A percentile compares a stretch with the other conserved stretches of the same genome.
Conservation (phyloP, 2,113 vertebrate species). For the Pelodiscus sinensis region DNA sequence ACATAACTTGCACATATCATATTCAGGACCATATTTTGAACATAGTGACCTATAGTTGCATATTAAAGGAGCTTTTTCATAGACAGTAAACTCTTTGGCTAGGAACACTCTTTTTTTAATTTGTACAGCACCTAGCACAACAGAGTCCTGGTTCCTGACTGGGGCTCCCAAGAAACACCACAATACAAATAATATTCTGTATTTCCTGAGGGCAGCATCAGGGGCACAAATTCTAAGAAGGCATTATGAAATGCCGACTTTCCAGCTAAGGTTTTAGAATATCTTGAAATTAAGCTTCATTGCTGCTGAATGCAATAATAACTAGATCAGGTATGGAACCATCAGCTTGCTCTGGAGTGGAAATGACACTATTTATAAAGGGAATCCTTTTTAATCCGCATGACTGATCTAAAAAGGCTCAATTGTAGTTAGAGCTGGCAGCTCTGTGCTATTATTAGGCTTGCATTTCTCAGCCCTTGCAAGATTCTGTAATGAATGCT, state of each 20-base stretch:
- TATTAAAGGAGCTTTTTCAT: background rate
- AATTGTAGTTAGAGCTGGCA: background rate
- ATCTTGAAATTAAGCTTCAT: background rate
- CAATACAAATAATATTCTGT: background rate
- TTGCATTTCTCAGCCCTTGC: background rate
- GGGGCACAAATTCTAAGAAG: background rate
- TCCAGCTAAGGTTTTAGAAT: background rate
- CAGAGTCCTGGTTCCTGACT: background rate
- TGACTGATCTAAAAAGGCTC: background rate
- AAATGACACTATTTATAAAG: background rate
- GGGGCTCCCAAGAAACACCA: background rate
- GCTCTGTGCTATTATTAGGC: background rate
- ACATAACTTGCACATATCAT: too few species aligned
- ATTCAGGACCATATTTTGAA: background rate
- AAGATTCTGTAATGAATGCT: background rate
- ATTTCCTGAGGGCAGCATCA: background rate
- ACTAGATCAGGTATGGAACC: background rate
- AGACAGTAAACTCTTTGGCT: background rate
- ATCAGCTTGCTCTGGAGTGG: background rate
- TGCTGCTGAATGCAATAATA: background rate
- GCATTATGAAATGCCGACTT: background rate
- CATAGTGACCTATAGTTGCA: background rate
- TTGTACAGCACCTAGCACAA: background rate
- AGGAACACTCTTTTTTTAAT: background rate
- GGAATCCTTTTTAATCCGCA: background rate